Base-by-base conservation (phyloP, 53 echinoderm and acorn worm genomes). In the Astropecten irregularis region DNA sequence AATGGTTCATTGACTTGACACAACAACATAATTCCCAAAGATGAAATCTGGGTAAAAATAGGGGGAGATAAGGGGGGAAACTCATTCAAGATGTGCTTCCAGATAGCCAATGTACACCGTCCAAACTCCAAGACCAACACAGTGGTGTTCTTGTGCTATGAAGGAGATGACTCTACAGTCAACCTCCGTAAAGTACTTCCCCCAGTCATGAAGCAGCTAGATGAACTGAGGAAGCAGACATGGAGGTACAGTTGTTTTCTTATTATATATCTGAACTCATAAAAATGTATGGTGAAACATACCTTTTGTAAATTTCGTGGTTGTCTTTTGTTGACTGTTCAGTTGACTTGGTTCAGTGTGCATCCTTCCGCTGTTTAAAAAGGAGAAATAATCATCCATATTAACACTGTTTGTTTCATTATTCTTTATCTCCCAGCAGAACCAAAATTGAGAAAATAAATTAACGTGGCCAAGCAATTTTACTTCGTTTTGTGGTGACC, bases 11-110 rank as follows among this genome's bases (percentile, higher is more conserved):
- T 70, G 16, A 70, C 70, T 23, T 71, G 71, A 31, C 33, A 71
- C 35, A 39, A 69, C 27, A 39, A 48, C 49, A 47, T 49, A 1
- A 71, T 71, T 71, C 77, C 77, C 2, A 35, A 77, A 2, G 42
- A 77, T 44, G 77, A 77, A 15, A 77, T 77, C 21, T 77, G 77
- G 77, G 16, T 77, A 0, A 77, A 77, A 40, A 34, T 59, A 36
- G 60, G 77, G 18, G 77, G 77, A 11, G 55, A 56, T 20, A 74
- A 74, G 25, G 55, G 56, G 9, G 40, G 76, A 21, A 37, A 39
- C 57, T 53, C 40, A 2, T 76, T 76, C 40, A 57, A 76, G 52
- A 57, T 76, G 40, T 13, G 28, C 40, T 76, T 57, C 23, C 76
- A 76, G 30, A 76, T 76, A 9, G 76, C 27, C 20, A 76, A 76